Percentiles rank a stretch among this genome's conserved stretches.
Conservation (phyloP, 1,140 invertebrate species). For the honey bee (Apis mellifera) region DNA sequence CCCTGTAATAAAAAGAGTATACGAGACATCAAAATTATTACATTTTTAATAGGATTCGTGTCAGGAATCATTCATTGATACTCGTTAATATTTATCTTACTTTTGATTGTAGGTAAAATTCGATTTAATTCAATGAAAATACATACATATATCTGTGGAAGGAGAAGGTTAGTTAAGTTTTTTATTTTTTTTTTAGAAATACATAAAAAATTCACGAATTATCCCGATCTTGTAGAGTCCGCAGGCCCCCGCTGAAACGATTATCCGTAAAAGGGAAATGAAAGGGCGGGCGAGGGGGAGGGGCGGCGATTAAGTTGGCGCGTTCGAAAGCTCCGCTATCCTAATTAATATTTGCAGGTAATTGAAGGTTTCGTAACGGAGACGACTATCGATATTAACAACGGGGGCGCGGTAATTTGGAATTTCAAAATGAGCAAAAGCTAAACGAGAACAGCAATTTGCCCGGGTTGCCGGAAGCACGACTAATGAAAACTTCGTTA, state of each 20-base stretch:
- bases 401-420: neutral
- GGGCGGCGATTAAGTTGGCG: neutral
- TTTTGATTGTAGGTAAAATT: neutral
- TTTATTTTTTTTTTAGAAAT: no score
- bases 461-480: constrained; percentile 24
- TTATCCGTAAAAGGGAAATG: neutral
- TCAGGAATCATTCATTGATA: neutral
- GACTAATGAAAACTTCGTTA: constrained; percentile 45
- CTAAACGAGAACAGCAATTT: constrained; percentile 49
- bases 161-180: no score
- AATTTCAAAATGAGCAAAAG: constrained; percentile 45
- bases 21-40: neutral
- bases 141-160: no score
- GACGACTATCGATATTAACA: constrained; percentile 42
- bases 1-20: neutral
- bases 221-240: neutral
- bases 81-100: neutral
- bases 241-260: neutral
- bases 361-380: constrained; percentile 32
- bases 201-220: no score
- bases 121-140: no score
- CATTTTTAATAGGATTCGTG: neutral
- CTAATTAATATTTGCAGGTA: constrained; percentile 34
- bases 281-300: no score
- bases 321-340: neutral